Percentiles rank a stretch among this genome's conserved stretches.
Conservation (phyloP, 2,888 invertebrate genomes). For the Leucoptera coffeella region DNA sequence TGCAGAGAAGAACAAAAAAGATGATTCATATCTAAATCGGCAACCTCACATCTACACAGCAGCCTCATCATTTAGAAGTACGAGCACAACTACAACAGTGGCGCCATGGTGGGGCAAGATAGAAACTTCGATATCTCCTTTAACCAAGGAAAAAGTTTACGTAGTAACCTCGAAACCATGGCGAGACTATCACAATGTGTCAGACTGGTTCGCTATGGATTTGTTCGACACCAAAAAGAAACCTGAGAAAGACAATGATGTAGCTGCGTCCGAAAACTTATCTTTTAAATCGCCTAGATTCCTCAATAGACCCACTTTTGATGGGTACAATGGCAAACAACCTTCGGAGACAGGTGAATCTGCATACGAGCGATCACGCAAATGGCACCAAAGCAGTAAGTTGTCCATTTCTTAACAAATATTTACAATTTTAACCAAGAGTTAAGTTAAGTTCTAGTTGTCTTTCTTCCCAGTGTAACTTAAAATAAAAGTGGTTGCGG, state of each 20-base stretch:
- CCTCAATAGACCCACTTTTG: constrained; percentile 50
- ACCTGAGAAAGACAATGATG: constrained; percentile 13
- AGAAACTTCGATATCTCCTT: constrained; percentile 66
- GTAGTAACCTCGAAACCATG: constrained; percentile 74
- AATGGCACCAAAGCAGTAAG: constrained; percentile 44
- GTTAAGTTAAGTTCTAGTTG: too few species aligned
- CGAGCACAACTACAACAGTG: constrained; percentile 29
- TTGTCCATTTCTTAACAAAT: constrained; percentile 1
- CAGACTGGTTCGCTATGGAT: constrained; percentile 22
- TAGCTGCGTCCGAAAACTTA: constrained; percentile 17
- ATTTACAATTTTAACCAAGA: constrained; percentile 1
- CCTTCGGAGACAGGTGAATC: constrained; percentile 24
- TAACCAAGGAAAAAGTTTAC: constrained; percentile 74
- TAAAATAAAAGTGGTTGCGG: too few species aligned
- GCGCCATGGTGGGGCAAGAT: constrained; percentile 60
- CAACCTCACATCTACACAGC: constrained; percentile 35
- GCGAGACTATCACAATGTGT: constrained; percentile 17
- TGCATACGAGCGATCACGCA: constrained; percentile 29
- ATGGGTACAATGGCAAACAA: constrained; percentile 22
- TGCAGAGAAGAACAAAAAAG: constrained; percentile 17
- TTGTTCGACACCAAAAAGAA: constrained; percentile 28
- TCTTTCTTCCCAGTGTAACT: background rate
- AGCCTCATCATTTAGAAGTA: constrained; percentile 30
- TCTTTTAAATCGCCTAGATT: constrained; percentile 48
- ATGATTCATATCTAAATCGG: constrained; percentile 24